Conservation (phyloP, 30 jellyfish, hydroid and myxozoan genomes). For the Sanderia malayensis region DNA sequence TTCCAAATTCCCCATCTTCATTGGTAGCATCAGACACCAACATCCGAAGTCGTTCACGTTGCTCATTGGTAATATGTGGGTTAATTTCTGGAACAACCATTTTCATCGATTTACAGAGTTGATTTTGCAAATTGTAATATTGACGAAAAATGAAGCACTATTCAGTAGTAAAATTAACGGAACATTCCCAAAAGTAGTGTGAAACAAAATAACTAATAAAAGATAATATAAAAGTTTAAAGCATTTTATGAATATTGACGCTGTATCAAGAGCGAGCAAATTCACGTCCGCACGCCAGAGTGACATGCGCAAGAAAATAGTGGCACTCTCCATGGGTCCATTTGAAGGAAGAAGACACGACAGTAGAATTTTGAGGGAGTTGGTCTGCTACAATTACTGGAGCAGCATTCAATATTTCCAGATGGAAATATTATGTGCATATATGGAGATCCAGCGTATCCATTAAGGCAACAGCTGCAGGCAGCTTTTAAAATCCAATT, state of each 20-base stretch:
- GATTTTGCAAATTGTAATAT: background rate
- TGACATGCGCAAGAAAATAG: too few species aligned
- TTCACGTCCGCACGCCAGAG: constrained; percentile 3
- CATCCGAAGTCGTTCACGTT: too few species aligned
- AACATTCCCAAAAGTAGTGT: background rate
- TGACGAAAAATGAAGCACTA: background rate
- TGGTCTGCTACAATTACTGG: constrained; percentile 47
- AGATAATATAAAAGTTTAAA: background rate
- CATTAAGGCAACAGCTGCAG: constrained; percentile 55
- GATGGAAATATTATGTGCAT: constrained; percentile 53
- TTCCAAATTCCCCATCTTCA: too few species aligned
- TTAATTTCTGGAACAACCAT: too few species aligned
- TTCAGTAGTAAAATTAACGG: background rate
- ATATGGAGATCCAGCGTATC: constrained; percentile 67
- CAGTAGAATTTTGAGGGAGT: constrained; percentile 50
- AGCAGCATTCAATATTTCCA: constrained; percentile 26
- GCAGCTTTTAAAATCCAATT: constrained; percentile 25
- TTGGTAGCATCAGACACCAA: too few species aligned
- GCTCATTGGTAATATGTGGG: too few species aligned
- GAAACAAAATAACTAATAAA: background rate
- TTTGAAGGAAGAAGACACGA: constrained; percentile 56
- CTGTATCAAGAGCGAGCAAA: background rate
- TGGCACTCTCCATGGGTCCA: too few species aligned
- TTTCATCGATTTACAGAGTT: background rate
- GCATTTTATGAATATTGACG: background rate